Conservation (phyloP, 2,797 vertebrate genomes). For the Tapera naevia region DNA sequence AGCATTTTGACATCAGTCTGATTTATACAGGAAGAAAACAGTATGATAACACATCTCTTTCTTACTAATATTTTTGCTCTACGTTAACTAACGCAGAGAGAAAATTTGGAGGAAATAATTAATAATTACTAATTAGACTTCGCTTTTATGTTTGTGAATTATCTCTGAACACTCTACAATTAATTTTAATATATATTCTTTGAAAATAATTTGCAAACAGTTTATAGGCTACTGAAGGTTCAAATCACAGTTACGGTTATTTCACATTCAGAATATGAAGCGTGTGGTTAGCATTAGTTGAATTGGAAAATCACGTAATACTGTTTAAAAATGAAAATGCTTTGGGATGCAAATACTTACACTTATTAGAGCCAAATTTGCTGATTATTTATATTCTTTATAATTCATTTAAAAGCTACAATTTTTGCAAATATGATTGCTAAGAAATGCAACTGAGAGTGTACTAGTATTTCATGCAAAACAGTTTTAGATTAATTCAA, state of each 20-base stretch:
- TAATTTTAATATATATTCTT: not conserved
- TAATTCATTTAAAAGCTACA: not conserved
- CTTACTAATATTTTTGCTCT: not conserved
- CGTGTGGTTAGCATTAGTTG: not conserved
- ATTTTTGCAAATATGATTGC: not conserved
- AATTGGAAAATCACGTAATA: not conserved
- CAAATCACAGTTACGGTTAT: not conserved
- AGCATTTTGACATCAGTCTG: not conserved
- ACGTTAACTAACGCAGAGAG: not conserved
- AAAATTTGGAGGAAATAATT: not conserved
- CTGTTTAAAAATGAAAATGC: not conserved
- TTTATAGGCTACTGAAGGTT: not conserved
- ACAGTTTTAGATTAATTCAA: not conserved
- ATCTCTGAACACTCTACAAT: not conserved
- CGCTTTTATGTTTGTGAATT: not conserved
- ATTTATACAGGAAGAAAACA: not conserved
- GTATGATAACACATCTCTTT: not conserved
- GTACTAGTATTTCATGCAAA: not conserved
- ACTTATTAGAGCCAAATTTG: not conserved
- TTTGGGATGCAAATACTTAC: slow-evolving; percentile 17
- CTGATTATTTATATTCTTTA: not conserved
- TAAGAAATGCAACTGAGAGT: not conserved
- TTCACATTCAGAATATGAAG: not conserved
- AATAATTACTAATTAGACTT: not conserved
- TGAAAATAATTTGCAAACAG: not conserved